Conservation (phyloP, 2,113 vertebrate genomes). For the Lamprologus lemairii region DNA sequence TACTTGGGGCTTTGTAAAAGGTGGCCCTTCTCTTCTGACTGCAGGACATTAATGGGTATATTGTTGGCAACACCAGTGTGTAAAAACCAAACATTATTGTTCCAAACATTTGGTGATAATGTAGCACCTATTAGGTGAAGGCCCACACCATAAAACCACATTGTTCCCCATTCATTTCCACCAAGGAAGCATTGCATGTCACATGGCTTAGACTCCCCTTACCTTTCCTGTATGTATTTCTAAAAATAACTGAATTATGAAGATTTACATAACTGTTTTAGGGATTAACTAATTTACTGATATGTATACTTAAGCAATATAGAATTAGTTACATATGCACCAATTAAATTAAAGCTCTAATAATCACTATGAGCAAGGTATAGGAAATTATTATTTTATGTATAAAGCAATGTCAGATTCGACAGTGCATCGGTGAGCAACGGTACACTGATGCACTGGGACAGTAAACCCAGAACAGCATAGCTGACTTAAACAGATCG, state of each 20-base stretch:
- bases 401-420: not conserved
- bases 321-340: not conserved
- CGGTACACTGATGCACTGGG: not conserved
- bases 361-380: not conserved
- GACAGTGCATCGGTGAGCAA: rapidly evolving
- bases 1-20: not conserved
- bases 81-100: not conserved
- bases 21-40: not conserved
- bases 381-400: not conserved
- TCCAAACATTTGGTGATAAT: not conserved
- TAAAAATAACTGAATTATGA: not conserved
- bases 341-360: not conserved
- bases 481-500: not conserved
- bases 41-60: not conserved
- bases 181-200: not conserved
- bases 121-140: not conserved
- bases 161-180: not conserved
- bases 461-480: not conserved
- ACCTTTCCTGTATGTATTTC: not conserved
- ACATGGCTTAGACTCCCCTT: not conserved
- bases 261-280: not conserved
- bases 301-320: not conserved
- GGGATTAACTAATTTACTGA: not conserved
- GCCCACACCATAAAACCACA: not conserved
- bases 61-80: not conserved